Percentiles rank a stretch among this genome's conserved stretches.
phyloP scores from a whole-genome alignment of 2,113 vertebrate genomes.

The Hyaena hyaena region DNA sequence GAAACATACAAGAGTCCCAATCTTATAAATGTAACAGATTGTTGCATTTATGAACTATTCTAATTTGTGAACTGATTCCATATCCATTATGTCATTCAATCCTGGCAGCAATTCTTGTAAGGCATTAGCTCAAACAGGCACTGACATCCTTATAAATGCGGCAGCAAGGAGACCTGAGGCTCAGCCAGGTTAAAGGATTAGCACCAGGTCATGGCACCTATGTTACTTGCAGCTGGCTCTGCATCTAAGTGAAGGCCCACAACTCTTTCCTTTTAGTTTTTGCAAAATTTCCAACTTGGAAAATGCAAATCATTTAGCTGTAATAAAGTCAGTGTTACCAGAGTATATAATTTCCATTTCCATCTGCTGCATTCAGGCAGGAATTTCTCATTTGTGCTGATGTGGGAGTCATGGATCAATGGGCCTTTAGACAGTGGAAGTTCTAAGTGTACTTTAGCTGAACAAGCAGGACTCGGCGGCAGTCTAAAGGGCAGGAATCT shows the following conservation, averaged over 20 bases:
- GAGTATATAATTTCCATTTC: slow-evolving; percentile 60
- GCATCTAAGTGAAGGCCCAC: background rate
- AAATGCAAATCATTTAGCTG: slow-evolving; percentile 55
- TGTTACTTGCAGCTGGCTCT: background rate
- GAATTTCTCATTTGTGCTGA: slow-evolving; percentile 45
- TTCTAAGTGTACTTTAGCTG: background rate
- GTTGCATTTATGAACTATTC: background rate
- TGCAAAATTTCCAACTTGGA: slow-evolving; percentile 31
- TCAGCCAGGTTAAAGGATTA: background rate
- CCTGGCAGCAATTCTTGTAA: background rate
- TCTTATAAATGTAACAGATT: background rate
- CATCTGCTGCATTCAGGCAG: slow-evolving; percentile 33
- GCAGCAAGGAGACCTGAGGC: background rate
- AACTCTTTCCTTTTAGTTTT: background rate
- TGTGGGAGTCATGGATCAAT: background rate
- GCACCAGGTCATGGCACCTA: background rate
- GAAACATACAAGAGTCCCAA: background rate
- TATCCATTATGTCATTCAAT: background rate
- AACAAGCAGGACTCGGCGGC: background rate
- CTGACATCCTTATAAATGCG: background rate
- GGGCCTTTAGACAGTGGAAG: background rate
- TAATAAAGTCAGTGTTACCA: slow-evolving; percentile 5
- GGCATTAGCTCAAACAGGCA: background rate
- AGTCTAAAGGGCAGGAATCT: background rate
- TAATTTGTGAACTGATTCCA: background rate